These are phyloP conservation scores for Latrodectus geometricus DNA, from an alignment of 1,140 invertebrate genomes.

Conservation along the genomic window DNA sequence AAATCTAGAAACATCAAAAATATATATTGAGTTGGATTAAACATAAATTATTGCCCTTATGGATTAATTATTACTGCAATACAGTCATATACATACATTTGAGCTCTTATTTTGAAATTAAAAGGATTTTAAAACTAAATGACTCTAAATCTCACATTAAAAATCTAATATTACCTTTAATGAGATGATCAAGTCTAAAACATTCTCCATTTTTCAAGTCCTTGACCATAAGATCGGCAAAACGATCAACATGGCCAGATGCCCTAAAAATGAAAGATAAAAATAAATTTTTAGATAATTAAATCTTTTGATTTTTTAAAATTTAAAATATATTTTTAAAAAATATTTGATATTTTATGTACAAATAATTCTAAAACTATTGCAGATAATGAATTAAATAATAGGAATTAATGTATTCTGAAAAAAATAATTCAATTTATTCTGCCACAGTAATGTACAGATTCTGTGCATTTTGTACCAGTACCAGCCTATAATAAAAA, in stretches of 20 bases:
- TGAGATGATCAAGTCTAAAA: conserved; percentile 97
- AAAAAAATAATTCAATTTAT: too few relatives aligned
- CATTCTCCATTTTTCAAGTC: conserved; percentile 96
- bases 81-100: not conserved
- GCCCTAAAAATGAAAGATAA: conserved; percentile 74
- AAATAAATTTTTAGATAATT: not conserved
- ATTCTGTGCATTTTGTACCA: too few relatives aligned
- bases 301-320: not conserved
- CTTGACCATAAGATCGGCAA: conserved; percentile 99
- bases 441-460: too few relatives aligned
- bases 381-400: too few relatives aligned
- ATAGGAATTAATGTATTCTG: too few relatives aligned
- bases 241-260: conserved; percentile 98
- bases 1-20: too few relatives aligned
- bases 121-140: not conserved
- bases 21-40: not conserved
- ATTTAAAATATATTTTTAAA: too few relatives aligned
- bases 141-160: not conserved
- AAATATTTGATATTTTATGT: too few relatives aligned
- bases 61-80: not conserved
- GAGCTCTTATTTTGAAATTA: not conserved
- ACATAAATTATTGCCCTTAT: not conserved
- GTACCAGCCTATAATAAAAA: too few relatives aligned
- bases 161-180: conserved; percentile 76
- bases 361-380: too few relatives aligned